Evolutionary conservation across 2,113 vertebrate genomes (phyloP).

Genomic region (Pycnonotus jocosus): DNA sequence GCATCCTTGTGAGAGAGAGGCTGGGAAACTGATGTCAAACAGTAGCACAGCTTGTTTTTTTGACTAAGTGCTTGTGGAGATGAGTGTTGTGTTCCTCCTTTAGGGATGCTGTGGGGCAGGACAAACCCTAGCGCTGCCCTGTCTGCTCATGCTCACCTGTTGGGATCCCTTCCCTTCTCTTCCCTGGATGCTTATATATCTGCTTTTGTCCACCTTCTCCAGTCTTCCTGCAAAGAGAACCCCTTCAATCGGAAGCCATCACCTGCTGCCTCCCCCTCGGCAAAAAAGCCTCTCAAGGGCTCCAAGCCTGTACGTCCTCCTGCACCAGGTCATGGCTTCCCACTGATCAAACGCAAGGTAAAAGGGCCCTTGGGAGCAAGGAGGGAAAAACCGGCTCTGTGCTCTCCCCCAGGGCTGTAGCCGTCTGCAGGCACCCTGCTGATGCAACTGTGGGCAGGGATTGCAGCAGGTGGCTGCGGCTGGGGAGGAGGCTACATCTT

Average conservation of each 20-base stretch:
- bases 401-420: not conserved
- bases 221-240: constrained; percentile 88
- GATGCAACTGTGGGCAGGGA: not conserved
- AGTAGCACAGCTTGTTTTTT: not conserved
- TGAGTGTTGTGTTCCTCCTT: not conserved
- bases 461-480: not conserved
- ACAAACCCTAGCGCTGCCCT: not conserved
- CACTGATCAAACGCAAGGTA: constrained; percentile 93
- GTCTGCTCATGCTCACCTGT: not conserved
- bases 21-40: not conserved
- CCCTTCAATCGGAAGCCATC: constrained; percentile 90
- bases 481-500: not conserved
- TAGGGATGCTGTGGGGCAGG: not conserved
- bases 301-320: constrained; percentile 74
- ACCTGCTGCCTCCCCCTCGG: constrained; percentile 64
- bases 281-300: constrained; percentile 79
- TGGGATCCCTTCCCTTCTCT: not conserved
- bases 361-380: not conserved
- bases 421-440: not conserved
- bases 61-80: not conserved
- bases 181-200: not conserved
- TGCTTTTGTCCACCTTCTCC: not conserved
- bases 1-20: not conserved
- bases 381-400: not conserved
- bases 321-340: constrained; percentile 87